These are phyloP conservation scores for Megaptera novaeangliae DNA, from an alignment of 2,113 vertebrate species.

Conservation along the genomic window DNA sequence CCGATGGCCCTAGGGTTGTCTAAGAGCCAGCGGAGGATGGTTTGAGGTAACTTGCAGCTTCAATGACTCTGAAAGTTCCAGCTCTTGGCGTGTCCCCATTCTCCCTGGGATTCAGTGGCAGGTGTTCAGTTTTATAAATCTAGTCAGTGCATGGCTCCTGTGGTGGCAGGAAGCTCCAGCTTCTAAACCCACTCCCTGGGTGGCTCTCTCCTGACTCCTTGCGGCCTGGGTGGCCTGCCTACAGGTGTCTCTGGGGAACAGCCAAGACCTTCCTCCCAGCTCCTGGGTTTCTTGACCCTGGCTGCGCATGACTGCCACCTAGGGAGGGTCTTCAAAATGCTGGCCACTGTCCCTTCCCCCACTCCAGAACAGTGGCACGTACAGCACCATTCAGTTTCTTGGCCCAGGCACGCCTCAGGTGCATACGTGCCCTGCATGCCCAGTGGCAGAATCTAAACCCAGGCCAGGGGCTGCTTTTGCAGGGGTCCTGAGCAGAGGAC, in stretches of 20 bases:
- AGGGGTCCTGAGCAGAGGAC: not conserved
- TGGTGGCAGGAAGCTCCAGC: not conserved
- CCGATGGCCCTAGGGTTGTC: no score
- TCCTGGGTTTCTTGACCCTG: not conserved
- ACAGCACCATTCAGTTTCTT: not conserved
- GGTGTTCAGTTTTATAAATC: not conserved
- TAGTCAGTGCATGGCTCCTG: not conserved
- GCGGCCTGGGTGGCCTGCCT: not conserved
- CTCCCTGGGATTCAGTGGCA: not conserved
- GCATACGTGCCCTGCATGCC: not conserved
- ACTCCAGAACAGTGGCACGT: not conserved
- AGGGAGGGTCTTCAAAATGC: not conserved
- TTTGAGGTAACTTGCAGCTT: not conserved
- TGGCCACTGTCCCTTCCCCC: rapidly evolving
- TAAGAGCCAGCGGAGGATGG: not conserved
- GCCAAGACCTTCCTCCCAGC: not conserved
- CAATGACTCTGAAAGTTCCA: not conserved
- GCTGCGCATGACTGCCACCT: not conserved
- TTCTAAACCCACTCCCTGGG: rapidly evolving
- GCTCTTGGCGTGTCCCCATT: not conserved
- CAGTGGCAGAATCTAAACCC: not conserved
- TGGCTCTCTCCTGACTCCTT: not conserved
- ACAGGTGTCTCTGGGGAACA: not conserved
- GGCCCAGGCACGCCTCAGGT: no score
- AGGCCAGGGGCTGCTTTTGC: not conserved